These are phyloP conservation scores for Rotaria magnacalcarata DNA, from an alignment of 2,888 invertebrate genomes.

Conservation along the genomic window DNA sequence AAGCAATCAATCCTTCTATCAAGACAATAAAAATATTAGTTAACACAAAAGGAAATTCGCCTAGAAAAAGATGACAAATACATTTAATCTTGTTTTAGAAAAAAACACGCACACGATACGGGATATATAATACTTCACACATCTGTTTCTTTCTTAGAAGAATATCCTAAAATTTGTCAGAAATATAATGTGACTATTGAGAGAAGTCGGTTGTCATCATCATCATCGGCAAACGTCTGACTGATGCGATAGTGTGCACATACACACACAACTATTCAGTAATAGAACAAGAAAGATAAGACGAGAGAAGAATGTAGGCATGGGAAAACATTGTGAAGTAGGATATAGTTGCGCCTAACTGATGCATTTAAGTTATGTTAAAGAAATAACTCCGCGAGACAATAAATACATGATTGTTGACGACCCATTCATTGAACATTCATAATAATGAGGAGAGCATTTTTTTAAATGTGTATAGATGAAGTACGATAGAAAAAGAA, in stretches of 20 bases:
- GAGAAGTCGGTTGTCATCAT: too few species aligned
- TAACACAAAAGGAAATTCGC: not conserved
- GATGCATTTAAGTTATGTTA: not conserved
- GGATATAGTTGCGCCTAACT: not conserved
- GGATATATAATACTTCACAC: too few species aligned
- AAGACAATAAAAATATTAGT: not conserved
- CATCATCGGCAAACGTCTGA: not conserved
- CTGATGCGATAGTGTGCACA: not conserved
- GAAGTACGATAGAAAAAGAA: not conserved
- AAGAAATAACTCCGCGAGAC: not conserved
- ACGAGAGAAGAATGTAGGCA: not conserved
- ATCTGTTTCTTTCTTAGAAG: too few species aligned
- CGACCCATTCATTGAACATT: not conserved
- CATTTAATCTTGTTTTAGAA: not conserved
- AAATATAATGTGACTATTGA: too few species aligned
- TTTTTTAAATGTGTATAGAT: not conserved
- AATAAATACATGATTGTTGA: not conserved
- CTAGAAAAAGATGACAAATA: not conserved
- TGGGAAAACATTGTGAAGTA: not conserved
- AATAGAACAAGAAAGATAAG: constrained; percentile 2
- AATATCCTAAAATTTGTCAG: too few species aligned
- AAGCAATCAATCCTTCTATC: not conserved
- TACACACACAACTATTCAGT: not conserved
- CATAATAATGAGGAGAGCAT: not conserved
- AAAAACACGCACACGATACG: too few species aligned